These are phyloP conservation scores for Denticeps clupeoides DNA, from an alignment of 2,797 vertebrate genomes.

Conservation along the genomic window DNA sequence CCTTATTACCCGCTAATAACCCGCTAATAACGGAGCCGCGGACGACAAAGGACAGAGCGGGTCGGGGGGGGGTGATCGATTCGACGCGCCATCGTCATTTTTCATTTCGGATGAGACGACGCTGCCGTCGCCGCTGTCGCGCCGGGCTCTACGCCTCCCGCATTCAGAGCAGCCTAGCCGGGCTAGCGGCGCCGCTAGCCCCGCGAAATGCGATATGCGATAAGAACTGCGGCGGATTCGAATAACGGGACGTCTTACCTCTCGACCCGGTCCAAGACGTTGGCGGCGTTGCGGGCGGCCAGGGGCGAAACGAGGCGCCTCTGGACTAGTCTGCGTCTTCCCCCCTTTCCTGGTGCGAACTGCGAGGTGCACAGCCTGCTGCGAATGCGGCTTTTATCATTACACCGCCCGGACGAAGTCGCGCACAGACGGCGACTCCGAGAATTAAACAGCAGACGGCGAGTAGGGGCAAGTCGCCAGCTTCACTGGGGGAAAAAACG, in stretches of 20 bases:
- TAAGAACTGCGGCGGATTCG: constrained; percentile 44
- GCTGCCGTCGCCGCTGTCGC: constrained; percentile 8
- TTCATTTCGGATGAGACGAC: too few species aligned
- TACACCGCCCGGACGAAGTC: constrained; percentile 53
- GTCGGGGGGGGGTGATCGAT: too few species aligned
- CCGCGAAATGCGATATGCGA: constrained; percentile 55
- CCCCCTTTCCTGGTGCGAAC: constrained; percentile 31
- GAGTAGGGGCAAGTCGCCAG: constrained; percentile 47
- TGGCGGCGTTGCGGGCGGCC: constrained; percentile 34
- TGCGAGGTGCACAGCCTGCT: constrained; percentile 49
- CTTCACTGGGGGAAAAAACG: constrained; percentile 34
- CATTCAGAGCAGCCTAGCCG: constrained; percentile 43
- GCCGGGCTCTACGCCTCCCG: constrained; percentile 40
- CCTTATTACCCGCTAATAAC: too few species aligned
- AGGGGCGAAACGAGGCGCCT: constrained; percentile 30
- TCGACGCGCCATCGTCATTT: too few species aligned
- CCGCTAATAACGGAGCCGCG: too few species aligned
- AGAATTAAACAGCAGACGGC: constrained; percentile 53
- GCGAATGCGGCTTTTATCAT: constrained; percentile 72
- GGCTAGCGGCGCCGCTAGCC: constrained; percentile 46
- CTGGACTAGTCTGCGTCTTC: too few species aligned
- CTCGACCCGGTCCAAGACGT: constrained; percentile 42
- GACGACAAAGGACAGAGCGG: too few species aligned
- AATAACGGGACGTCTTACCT: constrained; percentile 55
- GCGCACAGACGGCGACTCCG: constrained; percentile 51